Conservation (phyloP, 1,140 invertebrate genomes). For the Acromyrmex echinatior region DNA sequence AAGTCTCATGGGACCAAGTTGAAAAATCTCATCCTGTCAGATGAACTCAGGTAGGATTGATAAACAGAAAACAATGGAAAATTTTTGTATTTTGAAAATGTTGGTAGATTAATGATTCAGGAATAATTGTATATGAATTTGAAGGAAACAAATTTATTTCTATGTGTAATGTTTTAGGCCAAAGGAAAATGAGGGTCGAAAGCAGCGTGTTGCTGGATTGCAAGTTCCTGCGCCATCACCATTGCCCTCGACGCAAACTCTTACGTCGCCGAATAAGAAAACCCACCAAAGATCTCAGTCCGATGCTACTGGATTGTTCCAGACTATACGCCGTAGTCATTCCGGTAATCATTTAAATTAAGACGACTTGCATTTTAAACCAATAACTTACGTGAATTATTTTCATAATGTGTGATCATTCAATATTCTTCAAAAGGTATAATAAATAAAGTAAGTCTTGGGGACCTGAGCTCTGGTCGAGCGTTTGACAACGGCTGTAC, state of each 20-base stretch:
- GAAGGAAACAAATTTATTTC: not conserved
- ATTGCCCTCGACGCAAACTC: constrained; percentile 81
- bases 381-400: not conserved
- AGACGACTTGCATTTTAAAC: not conserved
- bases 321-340: constrained; percentile 85
- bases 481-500: constrained; percentile 99
- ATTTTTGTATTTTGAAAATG: too few species aligned
- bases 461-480: constrained; percentile 96
- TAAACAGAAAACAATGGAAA: not conserved
- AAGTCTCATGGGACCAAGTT: constrained; percentile 95
- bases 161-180: constrained; percentile 79
- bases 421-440: constrained; percentile 77
- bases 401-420: not conserved
- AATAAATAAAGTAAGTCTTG: constrained; percentile 90
- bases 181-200: constrained; percentile 84
- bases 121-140: not conserved
- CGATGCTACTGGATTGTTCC: constrained; percentile 93
- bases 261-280: constrained; percentile 88
- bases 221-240: constrained; percentile 82
- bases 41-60: constrained; percentile 91
- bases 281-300: constrained; percentile 96
- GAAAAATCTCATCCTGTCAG: constrained; percentile 95
- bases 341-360: constrained; percentile 81
- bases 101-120: not conserved
- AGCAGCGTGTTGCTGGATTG: constrained; percentile 80